These are phyloP conservation scores for Leucoma salicis DNA, from an alignment of 2,888 invertebrate genomes.

Conservation along the genomic window DNA sequence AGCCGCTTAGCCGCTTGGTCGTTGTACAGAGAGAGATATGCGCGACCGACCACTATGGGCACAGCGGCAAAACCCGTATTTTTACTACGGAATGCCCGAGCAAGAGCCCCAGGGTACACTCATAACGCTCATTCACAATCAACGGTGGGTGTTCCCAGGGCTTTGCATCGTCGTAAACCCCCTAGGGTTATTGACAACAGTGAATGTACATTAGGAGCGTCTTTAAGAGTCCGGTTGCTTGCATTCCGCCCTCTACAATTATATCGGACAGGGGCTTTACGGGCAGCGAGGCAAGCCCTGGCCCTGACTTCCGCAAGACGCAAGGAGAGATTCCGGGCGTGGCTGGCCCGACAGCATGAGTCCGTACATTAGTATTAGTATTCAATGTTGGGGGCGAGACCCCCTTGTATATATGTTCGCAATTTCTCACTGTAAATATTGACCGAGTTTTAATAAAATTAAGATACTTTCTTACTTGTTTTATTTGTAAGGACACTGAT, in stretches of 20 bases:
- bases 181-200: slow-evolving; percentile 49
- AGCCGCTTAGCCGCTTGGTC: slow-evolving; percentile 57
- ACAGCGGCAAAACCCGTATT: slow-evolving; percentile 59
- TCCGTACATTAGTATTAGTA: not conserved
- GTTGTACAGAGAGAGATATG: slow-evolving; percentile 58
- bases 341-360: slow-evolving; percentile 10
- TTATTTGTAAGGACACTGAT: too few relatives aligned
- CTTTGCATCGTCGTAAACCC: slow-evolving; percentile 53
- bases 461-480: slow-evolving; percentile 13
- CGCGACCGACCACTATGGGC: slow-evolving; percentile 34
- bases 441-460: slow-evolving; percentile 11
- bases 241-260: slow-evolving; percentile 60
- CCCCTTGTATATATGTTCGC: slow-evolving; percentile 6
- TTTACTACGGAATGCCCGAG: slow-evolving; percentile 57
- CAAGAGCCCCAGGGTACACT: slow-evolving; percentile 53
- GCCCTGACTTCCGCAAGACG: slow-evolving; percentile 40
- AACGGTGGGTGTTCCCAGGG: slow-evolving; percentile 35
- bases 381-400: not conserved
- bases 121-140: slow-evolving; percentile 37
- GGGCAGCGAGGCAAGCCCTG: slow-evolving; percentile 37
- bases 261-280: slow-evolving; percentile 60
- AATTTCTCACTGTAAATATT: slow-evolving; percentile 8
- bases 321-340: slow-evolving; percentile 20
- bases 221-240: slow-evolving; percentile 43
- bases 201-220: slow-evolving; percentile 43